phyloP scores from a whole-genome alignment of 1,140 invertebrate species.

The Protaetia brevitarsis region DNA sequence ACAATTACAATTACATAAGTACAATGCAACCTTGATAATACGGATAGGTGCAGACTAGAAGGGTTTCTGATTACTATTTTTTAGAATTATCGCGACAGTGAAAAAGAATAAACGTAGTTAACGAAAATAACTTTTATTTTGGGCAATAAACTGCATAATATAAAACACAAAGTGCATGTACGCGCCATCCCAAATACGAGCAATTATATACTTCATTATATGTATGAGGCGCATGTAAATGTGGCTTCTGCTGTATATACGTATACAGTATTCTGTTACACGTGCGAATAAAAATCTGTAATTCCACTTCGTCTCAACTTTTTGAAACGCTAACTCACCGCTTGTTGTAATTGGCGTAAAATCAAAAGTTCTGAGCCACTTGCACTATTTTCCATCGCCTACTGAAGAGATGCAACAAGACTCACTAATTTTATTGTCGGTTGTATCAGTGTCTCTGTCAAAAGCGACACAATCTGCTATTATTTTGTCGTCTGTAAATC shows the following conservation, averaged over 20 bases:
- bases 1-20: background rate
- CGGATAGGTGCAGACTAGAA: background rate
- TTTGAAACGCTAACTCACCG: background rate
- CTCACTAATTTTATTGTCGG: background rate
- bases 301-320: background rate
- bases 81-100: background rate
- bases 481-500: background rate
- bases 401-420: background rate
- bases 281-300: background rate
- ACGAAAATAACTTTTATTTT: background rate
- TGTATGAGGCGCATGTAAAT: too few relatives aligned
- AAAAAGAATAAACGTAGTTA: background rate
- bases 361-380: background rate
- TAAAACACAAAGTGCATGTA: background rate
- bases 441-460: background rate
- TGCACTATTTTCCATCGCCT: background rate
- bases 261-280: background rate
- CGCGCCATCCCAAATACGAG: too few relatives aligned
- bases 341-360: background rate
- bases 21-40: background rate
- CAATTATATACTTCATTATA: too few relatives aligned
- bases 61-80: too few relatives aligned
- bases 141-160: background rate
- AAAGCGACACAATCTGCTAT: slow-evolving; percentile 1
- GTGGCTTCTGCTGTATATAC: too few relatives aligned